phyloP scores from a whole-genome alignment of 2,797 vertebrate genomes.

The Lutjanus argentimaculatus region DNA sequence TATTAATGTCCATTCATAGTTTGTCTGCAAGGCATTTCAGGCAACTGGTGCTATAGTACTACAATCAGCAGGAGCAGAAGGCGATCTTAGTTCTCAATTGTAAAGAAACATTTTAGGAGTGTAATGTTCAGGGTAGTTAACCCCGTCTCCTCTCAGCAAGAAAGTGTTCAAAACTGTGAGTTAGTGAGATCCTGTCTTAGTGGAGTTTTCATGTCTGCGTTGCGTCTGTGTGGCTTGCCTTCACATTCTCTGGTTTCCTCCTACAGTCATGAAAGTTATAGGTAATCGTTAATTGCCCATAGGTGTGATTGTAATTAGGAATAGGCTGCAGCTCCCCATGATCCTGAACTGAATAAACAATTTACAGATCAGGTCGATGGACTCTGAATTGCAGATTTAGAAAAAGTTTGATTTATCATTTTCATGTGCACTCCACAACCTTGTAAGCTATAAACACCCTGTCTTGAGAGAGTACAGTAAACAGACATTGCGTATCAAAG shows the following conservation, averaged over 20 bases:
- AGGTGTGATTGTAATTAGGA: neutral
- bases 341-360: conserved; percentile 3
- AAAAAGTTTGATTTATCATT: neutral
- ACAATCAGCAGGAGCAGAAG: conserved; percentile 23
- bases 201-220: neutral
- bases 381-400: neutral
- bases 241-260: neutral
- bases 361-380: neutral
- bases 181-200: neutral
- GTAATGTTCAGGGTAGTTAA: conserved; percentile 27
- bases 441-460: neutral
- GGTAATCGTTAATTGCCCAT: neutral
- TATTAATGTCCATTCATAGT: conserved; percentile 53
- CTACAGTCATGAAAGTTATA: neutral
- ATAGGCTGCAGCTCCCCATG: conserved; percentile 1
- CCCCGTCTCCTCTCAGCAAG: conserved; percentile 11
- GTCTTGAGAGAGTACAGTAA: too few relatives aligned
- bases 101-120: conserved; percentile 3
- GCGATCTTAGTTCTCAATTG: conserved; percentile 15
- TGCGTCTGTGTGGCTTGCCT: neutral
- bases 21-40: conserved; percentile 35
- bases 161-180: conserved; percentile 1
- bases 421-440: neutral
- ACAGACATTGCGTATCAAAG: too few relatives aligned
- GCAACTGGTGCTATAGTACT: conserved; percentile 23